These are phyloP conservation scores for Liasis olivaceus DNA, from an alignment of 2,797 vertebrate genomes.

Conservation along the genomic window DNA sequence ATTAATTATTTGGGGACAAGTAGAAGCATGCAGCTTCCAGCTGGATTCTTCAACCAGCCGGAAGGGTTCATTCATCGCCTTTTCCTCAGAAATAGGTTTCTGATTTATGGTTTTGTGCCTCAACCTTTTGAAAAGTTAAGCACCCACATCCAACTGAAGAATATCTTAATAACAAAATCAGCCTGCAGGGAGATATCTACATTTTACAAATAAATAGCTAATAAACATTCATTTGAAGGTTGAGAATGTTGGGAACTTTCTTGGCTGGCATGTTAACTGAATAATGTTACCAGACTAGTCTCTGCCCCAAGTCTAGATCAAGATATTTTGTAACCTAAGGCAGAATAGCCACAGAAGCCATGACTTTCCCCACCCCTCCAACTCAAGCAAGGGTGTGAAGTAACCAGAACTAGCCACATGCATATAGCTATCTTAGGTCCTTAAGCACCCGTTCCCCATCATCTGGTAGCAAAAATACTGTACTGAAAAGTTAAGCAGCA, in stretches of 20 bases:
- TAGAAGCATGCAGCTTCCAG: not conserved
- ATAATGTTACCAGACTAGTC: not conserved
- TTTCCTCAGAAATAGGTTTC: not conserved
- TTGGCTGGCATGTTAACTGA: not conserved
- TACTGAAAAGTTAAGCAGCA: not conserved
- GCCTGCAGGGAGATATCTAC: not conserved
- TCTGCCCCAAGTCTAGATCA: not conserved
- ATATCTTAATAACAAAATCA: conserved; percentile 13
- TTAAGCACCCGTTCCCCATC: not conserved
- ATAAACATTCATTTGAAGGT: not conserved
- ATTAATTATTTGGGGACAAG: not conserved
- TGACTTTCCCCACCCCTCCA: not conserved
- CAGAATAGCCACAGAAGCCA: not conserved
- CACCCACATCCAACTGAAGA: not conserved
- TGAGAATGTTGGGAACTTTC: not conserved
- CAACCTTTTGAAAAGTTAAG: not conserved
- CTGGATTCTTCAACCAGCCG: not conserved
- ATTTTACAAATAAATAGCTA: conserved; percentile 5
- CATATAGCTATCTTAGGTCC: not conserved
- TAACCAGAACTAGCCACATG: not conserved
- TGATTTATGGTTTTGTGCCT: conserved; percentile 6
- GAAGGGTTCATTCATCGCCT: not conserved
- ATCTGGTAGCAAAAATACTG: not conserved
- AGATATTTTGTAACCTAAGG: not conserved
- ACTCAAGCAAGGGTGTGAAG: not conserved